These are phyloP conservation scores for Egretta garzetta DNA, from an alignment of 2,113 vertebrate genomes.

Conservation along the genomic window DNA sequence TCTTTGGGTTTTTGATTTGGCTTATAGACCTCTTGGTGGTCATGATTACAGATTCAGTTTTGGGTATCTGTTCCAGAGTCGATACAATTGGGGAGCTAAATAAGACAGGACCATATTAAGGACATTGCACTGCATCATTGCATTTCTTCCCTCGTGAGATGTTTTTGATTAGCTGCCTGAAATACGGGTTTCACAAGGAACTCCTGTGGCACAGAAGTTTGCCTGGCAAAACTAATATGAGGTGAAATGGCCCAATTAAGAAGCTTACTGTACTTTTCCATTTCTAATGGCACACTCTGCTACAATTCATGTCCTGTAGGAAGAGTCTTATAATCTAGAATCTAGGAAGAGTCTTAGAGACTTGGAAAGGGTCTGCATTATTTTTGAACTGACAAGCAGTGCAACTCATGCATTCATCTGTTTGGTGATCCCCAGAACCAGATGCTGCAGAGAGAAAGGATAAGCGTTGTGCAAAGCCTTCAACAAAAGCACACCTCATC, in stretches of 20 bases:
- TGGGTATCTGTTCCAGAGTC: not conserved
- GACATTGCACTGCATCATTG: not conserved
- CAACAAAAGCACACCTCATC: not conserved
- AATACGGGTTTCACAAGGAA: conserved; percentile 48
- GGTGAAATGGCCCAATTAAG: conserved; percentile 40
- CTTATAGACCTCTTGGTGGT: not conserved
- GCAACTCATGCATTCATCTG: not conserved
- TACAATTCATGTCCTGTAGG: not conserved
- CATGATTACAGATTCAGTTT: not conserved
- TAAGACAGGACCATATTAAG: not conserved
- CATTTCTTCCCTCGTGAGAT: not conserved
- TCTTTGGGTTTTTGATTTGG: not conserved
- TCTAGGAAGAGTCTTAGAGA: not conserved
- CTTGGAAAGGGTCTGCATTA: not conserved
- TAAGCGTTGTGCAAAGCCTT: not conserved
- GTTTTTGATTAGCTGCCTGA: conserved; percentile 40
- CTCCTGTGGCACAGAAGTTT: not conserved
- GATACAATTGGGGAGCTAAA: not conserved
- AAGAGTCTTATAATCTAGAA: not conserved
- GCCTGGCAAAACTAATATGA: conserved; percentile 37
- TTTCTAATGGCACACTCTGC: conserved; percentile 17
- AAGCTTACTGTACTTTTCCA: conserved; percentile 13
- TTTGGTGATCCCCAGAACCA: not conserved
- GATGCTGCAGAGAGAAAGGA: not conserved
- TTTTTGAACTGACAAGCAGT: not conserved